Evolutionary conservation across 2,113 vertebrate genomes (phyloP).

Genomic region (Psilopogon haemacephalus): DNA sequence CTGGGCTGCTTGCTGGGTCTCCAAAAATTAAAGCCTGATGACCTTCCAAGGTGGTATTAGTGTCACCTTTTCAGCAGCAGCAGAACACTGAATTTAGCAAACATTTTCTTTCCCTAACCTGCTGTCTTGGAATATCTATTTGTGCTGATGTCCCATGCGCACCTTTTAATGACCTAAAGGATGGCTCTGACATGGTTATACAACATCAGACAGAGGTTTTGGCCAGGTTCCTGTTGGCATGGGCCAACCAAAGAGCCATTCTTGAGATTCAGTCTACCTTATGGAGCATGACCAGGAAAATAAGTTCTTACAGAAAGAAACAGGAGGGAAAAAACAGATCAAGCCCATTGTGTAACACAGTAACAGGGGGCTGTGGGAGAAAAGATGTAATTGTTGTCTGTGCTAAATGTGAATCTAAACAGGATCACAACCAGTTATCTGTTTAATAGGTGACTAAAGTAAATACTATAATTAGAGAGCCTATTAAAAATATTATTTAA

Average conservation of each 20-base stretch:
- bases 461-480: slow-evolving; percentile 52
- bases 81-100: accelerated
- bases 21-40: not conserved
- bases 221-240: not conserved
- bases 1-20: not conserved
- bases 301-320: not conserved
- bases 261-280: not conserved
- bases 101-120: not conserved
- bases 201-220: not conserved
- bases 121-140: not conserved
- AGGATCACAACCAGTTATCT: slow-evolving; percentile 49
- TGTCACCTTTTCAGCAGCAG: not conserved
- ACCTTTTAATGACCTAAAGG: not conserved
- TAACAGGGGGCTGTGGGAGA: slow-evolving; percentile 13
- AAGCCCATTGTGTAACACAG: not conserved
- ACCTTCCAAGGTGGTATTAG: not conserved
- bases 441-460: slow-evolving; percentile 64
- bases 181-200: not conserved
- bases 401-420: slow-evolving; percentile 51
- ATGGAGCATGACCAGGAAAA: not conserved
- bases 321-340: not conserved
- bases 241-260: not conserved
- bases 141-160: not conserved
- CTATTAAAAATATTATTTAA: slow-evolving; percentile 38
- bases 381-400: slow-evolving; percentile 59